Conservation (phyloP, 2,797 vertebrate species). For the Hapalemur alaotrensis region DNA sequence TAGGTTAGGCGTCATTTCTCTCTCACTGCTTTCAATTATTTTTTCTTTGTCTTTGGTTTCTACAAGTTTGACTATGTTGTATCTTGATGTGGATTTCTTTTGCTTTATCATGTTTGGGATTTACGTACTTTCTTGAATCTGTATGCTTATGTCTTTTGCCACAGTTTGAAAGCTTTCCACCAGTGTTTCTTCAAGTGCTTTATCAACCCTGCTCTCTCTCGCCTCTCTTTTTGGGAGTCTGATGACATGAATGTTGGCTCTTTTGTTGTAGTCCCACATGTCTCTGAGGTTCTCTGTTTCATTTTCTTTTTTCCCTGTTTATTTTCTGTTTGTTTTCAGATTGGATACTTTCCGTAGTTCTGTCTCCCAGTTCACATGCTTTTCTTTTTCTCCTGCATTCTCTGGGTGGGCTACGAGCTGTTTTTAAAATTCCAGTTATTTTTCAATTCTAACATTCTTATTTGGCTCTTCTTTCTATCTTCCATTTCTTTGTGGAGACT, state of each 20-base stretch:
- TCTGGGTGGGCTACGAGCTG: background rate
- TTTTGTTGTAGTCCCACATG: background rate
- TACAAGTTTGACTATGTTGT: background rate
- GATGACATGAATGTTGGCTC: background rate
- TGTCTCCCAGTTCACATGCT: background rate
- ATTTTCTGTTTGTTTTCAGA: background rate
- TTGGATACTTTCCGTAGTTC: background rate
- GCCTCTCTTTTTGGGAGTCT: background rate
- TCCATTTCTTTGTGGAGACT: background rate
- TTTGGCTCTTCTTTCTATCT: background rate
- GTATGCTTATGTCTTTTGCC: background rate
- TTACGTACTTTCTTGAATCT: background rate
- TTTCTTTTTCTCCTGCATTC: background rate
- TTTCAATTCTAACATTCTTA: background rate
- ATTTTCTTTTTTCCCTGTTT: background rate
- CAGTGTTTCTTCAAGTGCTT: background rate
- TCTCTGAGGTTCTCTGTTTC: background rate
- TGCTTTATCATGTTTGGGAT: background rate
- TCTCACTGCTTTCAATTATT: background rate
- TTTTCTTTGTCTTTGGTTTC: background rate
- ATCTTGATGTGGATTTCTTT: background rate
- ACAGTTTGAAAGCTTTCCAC: background rate
- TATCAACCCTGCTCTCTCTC: background rate
- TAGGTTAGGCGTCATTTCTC: background rate
- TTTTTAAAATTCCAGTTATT: background rate